Evolutionary conservation across 2,797 vertebrate genomes (phyloP), one percentile per base, ranked within the genome.

Genomic region (Choloepus didactylus): DNA sequence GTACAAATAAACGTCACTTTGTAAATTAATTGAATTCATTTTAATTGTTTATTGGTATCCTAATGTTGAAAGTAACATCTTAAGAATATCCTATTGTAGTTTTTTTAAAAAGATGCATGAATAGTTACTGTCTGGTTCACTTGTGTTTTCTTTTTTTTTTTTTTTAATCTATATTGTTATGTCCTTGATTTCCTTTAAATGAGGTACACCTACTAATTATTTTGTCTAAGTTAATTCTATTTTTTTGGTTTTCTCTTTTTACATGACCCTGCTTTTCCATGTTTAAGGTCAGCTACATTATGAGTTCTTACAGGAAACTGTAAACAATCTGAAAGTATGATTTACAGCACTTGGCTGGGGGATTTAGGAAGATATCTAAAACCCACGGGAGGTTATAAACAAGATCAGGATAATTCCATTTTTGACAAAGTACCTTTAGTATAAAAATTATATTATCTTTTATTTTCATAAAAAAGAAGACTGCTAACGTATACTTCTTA

Each of bases 291-390:
- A 76, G 6, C 6, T 56, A 72, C 29, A 41, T 44, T 59, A 54
- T 60, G 9, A 59, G 19, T 69, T 76, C 77, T 82, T 73, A 66
- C 6, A 85, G 54, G 89, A 75, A 91, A 85, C 44, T 67, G 54
- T 19, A 21, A 35, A 64, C 80, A 5, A 0, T 69, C 10, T 77
- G 64, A 84, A 94, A 87, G 29, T 67, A 1, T 70, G 15, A 85
- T 44, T 64, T 93, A n/a, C 0, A 60, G 11, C 70, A 6, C 6
- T 44, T 15, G 12, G 18, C 72, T 29, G 12, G 14, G 2, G 80
- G 5, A 70, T 75, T 87, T 84, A 6, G 87, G 91, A 89, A 77
- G 35, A 92, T 62, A 44, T 51, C 86, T 94, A 72, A 87, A 81
- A 79, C 6, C 3, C 8, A 88, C 66, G 25, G 4, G 16, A 23